Percentiles rank a stretch among this genome's conserved stretches.
Conservation (phyloP, 2,888 invertebrate species). For the Elegia similella region DNA sequence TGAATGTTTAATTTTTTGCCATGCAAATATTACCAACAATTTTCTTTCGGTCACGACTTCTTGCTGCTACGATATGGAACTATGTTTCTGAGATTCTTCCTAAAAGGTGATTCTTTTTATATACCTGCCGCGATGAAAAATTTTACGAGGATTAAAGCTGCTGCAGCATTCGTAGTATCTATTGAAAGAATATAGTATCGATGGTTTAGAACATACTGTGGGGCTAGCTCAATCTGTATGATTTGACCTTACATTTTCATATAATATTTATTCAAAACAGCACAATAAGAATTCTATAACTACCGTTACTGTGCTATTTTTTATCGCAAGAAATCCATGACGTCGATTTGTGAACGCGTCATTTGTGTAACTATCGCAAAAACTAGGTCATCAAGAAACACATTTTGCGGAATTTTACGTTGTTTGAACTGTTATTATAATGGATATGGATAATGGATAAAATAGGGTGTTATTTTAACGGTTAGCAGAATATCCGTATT, state of each 20-base stretch:
- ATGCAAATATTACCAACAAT: conserved; percentile 48
- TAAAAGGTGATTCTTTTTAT: conserved; percentile 43
- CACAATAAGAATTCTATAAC: no score
- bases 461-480: no score
- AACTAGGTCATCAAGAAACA: conserved; percentile 14
- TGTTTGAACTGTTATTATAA: not conserved
- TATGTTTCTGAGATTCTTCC: conserved; percentile 40
- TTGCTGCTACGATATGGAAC: conserved; percentile 24
- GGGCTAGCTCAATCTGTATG: no score
- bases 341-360: conserved; percentile 27
- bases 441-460: no score
- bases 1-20: conserved; percentile 56
- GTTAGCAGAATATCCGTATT: no score
- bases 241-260: no score
- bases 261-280: no score
- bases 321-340: conserved; percentile 30
- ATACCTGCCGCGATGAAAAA: conserved; percentile 40
- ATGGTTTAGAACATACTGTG: no score
- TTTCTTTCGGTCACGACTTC: conserved; percentile 41
- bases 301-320: conserved; percentile 35
- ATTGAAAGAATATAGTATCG: no score
- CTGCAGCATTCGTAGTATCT: conserved; percentile 33
- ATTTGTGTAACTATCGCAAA: conserved; percentile 23
- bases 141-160: conserved; percentile 32
- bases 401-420: not conserved